Conservation (phyloP, 2,113 vertebrate species). For the Chaenogobius annularis region DNA sequence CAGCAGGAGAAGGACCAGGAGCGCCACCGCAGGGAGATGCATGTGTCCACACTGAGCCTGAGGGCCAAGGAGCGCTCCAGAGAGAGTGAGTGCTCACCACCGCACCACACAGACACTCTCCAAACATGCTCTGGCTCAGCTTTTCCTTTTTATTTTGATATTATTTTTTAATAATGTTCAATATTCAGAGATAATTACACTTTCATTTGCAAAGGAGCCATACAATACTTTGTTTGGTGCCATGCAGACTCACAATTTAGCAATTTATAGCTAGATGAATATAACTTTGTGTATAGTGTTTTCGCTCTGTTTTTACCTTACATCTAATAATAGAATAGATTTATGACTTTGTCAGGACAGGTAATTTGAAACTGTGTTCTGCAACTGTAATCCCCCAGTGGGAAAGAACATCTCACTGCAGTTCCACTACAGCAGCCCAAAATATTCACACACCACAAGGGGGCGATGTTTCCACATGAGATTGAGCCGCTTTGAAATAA, state of each 20-base stretch:
- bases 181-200: not conserved
- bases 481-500: conserved; percentile 12
- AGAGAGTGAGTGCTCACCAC: conserved; percentile 88
- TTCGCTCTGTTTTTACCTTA: conserved; percentile 67
- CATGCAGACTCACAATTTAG: conserved; percentile 43
- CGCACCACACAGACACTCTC: conserved; percentile 11
- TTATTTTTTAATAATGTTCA: not conserved
- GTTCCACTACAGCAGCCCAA: conserved; percentile 30
- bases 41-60: conserved; percentile 86
- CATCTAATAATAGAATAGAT: conserved; percentile 64
- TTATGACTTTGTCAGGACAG: conserved; percentile 58
- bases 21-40: conserved; percentile 89
- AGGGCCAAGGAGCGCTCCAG: conserved; percentile 91
- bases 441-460: conserved; percentile 67
- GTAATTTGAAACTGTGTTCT: conserved; percentile 65
- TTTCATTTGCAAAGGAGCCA: not conserved
- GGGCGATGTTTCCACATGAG: conserved; percentile 73
- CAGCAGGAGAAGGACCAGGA: conserved; percentile 95
- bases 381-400: conserved; percentile 49
- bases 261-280: conserved; percentile 49
- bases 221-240: conserved; percentile 32
- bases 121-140: not conserved
- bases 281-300: conserved; percentile 53
- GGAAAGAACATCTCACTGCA: conserved; percentile 50
- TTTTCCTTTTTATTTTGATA: conserved; percentile 5